Evolutionary conservation across 2,113 vertebrate genomes (phyloP).

Genomic region (human (Homo sapiens)): GRCh38 chrX:153823501-153824000

Average conservation of each 20-base stretch:
- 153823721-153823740: background rate
- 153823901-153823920: background rate
- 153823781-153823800: background rate
- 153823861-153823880: background rate
- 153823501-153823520: background rate
- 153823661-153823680: background rate
- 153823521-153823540: no score
- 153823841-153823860: background rate
- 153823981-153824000: background rate
- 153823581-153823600: no score
- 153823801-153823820: background rate
- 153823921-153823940: background rate
- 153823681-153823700: background rate
- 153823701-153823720: background rate
- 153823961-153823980: background rate
- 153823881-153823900: background rate
- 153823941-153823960: background rate
- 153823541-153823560: no score
- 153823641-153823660: background rate
- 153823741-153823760: background rate
- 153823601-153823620: no score
- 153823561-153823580: no score
- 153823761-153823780: background rate
- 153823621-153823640: no score
- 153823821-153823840: background rate